A percentile compares a stretch with the other conserved stretches of the same genome.
These are phyloP conservation scores for Troides helena DNA, from an alignment of 2,888 invertebrate genomes.

Conservation along the genomic window DNA sequence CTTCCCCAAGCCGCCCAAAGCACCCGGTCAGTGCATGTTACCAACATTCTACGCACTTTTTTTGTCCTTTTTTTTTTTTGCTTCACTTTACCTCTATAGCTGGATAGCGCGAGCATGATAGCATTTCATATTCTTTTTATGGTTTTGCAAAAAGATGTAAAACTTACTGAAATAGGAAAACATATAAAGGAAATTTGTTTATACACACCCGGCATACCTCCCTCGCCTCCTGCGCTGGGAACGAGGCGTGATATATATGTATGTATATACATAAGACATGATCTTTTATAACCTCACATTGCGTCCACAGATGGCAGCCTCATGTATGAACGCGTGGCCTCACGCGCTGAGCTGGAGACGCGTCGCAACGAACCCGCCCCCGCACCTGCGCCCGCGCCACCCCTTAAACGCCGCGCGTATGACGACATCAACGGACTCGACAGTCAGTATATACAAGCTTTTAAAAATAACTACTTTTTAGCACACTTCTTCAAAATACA, in stretches of 20 bases:
- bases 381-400: slow-evolving; percentile 40
- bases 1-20: slow-evolving; percentile 95
- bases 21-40: slow-evolving; percentile 79
- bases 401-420: slow-evolving; percentile 90
- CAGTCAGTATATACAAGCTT: slow-evolving; percentile 81
- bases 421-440: slow-evolving; percentile 95
- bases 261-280: no score
- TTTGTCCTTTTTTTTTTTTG: not conserved
- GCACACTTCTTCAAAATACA: not conserved
- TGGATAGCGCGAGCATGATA: no score
- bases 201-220: no score
- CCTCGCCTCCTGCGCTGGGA: no score
- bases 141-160: no score
- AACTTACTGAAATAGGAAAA: no score
- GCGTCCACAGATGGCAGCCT: slow-evolving; percentile 86
- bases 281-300: not conserved
- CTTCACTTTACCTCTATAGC: not conserved
- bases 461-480: not conserved
- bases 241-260: no score
- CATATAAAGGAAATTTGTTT: no score
- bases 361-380: slow-evolving; percentile 64
- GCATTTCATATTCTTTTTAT: no score
- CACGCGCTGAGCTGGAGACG: slow-evolving; percentile 87
- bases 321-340: slow-evolving; percentile 91
- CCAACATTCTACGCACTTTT: not conserved